These are phyloP conservation scores for Calcarius lapponicus DNA, from an alignment of 2,797 vertebrate species.

Conservation along the genomic window DNA sequence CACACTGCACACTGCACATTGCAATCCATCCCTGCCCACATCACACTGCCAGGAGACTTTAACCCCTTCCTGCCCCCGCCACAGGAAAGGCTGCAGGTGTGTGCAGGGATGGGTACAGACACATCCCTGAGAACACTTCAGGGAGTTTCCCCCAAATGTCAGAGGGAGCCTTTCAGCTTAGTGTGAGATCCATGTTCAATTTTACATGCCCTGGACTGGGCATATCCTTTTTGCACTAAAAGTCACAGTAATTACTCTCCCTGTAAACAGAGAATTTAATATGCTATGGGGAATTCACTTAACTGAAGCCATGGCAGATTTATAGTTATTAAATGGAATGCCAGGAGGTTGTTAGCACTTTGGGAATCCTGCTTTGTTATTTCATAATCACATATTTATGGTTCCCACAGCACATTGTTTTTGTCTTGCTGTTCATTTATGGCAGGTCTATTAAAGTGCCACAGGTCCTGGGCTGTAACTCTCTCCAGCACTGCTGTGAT, in stretches of 20 bases:
- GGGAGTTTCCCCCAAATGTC: neutral
- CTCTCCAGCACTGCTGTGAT: neutral
- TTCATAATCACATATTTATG: conserved; percentile 60
- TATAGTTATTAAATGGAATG: conserved; percentile 55
- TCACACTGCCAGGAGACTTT: neutral
- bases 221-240: conserved; percentile 3
- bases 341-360: conserved; percentile 56
- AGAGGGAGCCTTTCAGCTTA: neutral
- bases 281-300: conserved; percentile 45
- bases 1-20: neutral
- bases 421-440: conserved; percentile 17
- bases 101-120: neutral
- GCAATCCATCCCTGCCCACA: neutral
- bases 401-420: conserved; percentile 52
- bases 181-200: neutral
- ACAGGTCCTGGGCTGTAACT: neutral
- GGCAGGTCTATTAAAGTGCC: conserved; percentile 59
- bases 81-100: neutral
- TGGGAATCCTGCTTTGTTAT: conserved; percentile 50
- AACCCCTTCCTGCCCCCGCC: neutral
- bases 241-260: neutral
- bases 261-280: conserved; percentile 55
- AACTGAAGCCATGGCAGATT: conserved; percentile 47
- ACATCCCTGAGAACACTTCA: neutral
- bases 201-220: neutral